Percentiles rank a stretch among this genome's conserved stretches.
These are phyloP conservation scores for Chitala chitala DNA, from an alignment of 2,113 vertebrate genomes.

Conservation along the genomic window DNA sequence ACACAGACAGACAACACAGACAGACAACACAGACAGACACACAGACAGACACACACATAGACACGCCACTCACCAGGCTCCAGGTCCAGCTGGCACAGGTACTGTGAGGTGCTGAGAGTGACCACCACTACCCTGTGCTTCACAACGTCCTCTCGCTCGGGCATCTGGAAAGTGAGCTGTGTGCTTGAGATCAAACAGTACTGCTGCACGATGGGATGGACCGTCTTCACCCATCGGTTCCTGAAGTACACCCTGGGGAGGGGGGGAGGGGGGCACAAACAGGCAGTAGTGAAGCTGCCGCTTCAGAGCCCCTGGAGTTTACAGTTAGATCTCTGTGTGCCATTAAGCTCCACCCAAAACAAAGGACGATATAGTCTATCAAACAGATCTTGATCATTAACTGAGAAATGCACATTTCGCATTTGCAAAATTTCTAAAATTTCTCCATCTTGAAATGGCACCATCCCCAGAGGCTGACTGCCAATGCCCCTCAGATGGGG, in stretches of 20 bases:
- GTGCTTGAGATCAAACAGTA: slow-evolving; percentile 97
- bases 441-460: too few species aligned
- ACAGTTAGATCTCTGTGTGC: neutral
- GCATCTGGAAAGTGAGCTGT: slow-evolving; percentile 96
- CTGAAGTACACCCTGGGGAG: slow-evolving; percentile 91
- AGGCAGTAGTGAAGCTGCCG: neutral
- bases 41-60: too few species aligned
- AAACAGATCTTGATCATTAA: too few species aligned
- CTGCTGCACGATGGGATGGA: slow-evolving; percentile 95
- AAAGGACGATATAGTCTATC: too few species aligned
- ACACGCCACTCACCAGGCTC: slow-evolving; percentile 89
- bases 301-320: neutral
- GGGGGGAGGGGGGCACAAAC: slow-evolving; percentile 24
- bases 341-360: too few species aligned
- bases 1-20: too few species aligned
- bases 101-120: slow-evolving; percentile 96
- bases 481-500: too few species aligned
- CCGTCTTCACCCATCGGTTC: slow-evolving; percentile 99
- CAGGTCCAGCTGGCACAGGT: slow-evolving; percentile 95
- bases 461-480: too few species aligned
- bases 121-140: slow-evolving; percentile 92
- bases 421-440: too few species aligned
- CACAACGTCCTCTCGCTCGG: slow-evolving; percentile 90
- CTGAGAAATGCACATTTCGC: too few species aligned
- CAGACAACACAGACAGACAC: too few species aligned